Conservation (phyloP, 2,113 vertebrate genomes). For the Channa maculata region DNA sequence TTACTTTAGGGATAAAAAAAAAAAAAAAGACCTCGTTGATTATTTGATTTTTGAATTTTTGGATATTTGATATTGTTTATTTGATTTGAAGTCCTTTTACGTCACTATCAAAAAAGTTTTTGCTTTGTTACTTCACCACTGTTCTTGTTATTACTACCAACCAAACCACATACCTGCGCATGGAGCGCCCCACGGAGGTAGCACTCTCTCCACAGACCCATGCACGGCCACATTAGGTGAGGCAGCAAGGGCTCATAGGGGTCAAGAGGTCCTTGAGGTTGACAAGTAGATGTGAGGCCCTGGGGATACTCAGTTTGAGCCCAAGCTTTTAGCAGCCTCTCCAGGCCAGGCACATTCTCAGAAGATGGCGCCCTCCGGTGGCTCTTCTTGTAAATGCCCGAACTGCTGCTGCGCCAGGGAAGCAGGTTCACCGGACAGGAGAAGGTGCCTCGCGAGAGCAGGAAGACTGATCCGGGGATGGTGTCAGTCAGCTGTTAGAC, state of each 20-base stretch:
- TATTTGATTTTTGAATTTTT: too few species aligned
- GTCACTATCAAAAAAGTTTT: too few species aligned
- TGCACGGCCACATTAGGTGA: conserved; percentile 85
- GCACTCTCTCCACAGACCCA: conserved; percentile 91
- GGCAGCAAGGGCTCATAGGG: conserved; percentile 85
- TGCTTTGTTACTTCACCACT: too few species aligned
- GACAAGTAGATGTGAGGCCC: conserved; percentile 14
- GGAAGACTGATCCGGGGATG: conserved; percentile 77
- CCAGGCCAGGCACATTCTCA: conserved; percentile 84
- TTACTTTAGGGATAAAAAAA: too few species aligned
- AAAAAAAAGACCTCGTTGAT: too few species aligned
- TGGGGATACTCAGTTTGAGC: conserved; percentile 52
- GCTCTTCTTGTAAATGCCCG: conserved; percentile 77
- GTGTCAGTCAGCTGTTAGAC: conserved; percentile 61
- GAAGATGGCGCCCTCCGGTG: conserved; percentile 82
- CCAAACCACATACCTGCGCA: conserved; percentile 82
- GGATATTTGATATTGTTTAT: too few species aligned
- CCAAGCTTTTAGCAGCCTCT: conserved; percentile 79
- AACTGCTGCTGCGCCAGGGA: conserved; percentile 86
- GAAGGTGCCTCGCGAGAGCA: conserved; percentile 87
- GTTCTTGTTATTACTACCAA: too few species aligned
- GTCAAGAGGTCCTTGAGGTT: conserved; percentile 63
- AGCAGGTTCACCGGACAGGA: conserved; percentile 86
- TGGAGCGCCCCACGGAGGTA: conserved; percentile 91
- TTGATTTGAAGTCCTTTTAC: too few species aligned